Evolutionary conservation across 2,888 invertebrate genomes (phyloP).

Genomic region (Petrolisthes manimaculis): DNA sequence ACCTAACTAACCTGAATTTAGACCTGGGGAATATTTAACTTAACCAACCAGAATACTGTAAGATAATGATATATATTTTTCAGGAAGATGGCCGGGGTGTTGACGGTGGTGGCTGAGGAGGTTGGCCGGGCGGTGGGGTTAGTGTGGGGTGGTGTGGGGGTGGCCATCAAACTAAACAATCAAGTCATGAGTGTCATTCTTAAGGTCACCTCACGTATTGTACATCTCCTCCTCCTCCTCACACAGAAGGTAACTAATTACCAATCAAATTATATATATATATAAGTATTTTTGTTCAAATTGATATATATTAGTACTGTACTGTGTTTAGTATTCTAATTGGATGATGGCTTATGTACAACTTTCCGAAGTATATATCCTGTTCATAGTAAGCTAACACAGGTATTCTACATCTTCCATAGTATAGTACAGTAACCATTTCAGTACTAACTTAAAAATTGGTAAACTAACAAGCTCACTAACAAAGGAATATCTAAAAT

Average conservation of each 20-base stretch:
- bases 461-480: too few relatives aligned
- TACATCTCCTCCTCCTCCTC: conserved; percentile 62
- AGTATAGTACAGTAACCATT: too few relatives aligned
- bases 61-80: neutral
- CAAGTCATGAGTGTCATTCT: conserved; percentile 55
- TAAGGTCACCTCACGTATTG: conserved; percentile 46
- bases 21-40: neutral
- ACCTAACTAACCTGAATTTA: neutral
- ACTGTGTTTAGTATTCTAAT: too few relatives aligned
- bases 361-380: too few relatives aligned
- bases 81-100: conserved; percentile 49
- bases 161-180: conserved; percentile 61
- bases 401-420: too few relatives aligned
- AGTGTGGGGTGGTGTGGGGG: conserved; percentile 61
- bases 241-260: conserved; percentile 54
- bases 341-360: too few relatives aligned
- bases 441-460: too few relatives aligned
- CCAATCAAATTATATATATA: neutral
- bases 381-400: too few relatives aligned
- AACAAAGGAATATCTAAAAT: neutral
- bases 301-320: too few relatives aligned
- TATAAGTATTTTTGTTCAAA: too few relatives aligned
- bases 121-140: conserved; percentile 53
- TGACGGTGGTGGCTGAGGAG: conserved; percentile 62
- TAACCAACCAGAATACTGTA: neutral